Conservation (phyloP, 2,797 vertebrate species). For the Sciurus vulgaris region DNA sequence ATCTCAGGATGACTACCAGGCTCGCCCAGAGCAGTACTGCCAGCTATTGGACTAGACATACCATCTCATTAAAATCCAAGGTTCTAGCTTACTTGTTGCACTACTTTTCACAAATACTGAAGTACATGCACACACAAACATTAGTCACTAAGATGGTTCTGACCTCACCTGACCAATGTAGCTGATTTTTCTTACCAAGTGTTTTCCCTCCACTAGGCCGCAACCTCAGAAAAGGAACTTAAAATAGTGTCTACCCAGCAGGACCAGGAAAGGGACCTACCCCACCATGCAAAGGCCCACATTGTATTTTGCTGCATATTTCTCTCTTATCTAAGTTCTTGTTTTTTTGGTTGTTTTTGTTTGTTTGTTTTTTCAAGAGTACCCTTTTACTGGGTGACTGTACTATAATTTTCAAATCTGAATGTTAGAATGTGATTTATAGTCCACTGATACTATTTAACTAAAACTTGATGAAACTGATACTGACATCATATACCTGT, state of each 20-base stretch:
- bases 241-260: not conserved
- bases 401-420: slow-evolving; percentile 13
- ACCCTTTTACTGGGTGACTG: not conserved
- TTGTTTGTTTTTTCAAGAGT: not conserved
- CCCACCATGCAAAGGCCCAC: not conserved
- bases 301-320: not conserved
- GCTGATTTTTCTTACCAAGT: not conserved
- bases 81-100: not conserved
- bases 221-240: not conserved
- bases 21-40: not conserved
- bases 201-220: not conserved
- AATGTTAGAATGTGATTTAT: not conserved
- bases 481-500: not conserved
- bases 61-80: not conserved
- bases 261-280: not conserved
- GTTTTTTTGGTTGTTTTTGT: no score
- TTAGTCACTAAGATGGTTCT: not conserved
- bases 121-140: not conserved
- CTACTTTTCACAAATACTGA: not conserved
- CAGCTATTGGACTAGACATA: not conserved
- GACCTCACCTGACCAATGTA: not conserved
- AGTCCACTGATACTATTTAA: slow-evolving; percentile 3
- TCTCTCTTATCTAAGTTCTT: not conserved
- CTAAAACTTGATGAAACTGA: slow-evolving; percentile 34
- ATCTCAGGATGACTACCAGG: not conserved